These are phyloP conservation scores for Drosophila cognata DNA, from an alignment of 2,888 invertebrate species.

Conservation along the genomic window DNA sequence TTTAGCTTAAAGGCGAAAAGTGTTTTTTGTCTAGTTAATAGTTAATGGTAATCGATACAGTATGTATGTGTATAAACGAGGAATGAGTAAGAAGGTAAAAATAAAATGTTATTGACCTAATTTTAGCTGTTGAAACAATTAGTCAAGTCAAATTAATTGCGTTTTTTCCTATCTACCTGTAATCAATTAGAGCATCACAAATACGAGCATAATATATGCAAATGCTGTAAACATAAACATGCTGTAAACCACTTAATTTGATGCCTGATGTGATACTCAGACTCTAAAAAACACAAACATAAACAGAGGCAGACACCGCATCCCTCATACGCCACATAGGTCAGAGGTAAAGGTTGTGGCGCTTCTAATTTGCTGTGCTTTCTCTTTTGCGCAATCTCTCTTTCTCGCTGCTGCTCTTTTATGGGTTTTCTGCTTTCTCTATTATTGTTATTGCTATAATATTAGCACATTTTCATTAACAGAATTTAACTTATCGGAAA, in stretches of 20 bases:
- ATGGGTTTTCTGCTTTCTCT: too few species aligned
- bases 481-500: neutral
- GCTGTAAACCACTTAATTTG: slow-evolving; percentile 42
- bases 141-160: neutral
- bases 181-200: slow-evolving; percentile 20
- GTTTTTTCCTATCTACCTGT: neutral
- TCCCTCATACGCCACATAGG: slow-evolving; percentile 34
- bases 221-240: slow-evolving; percentile 36
- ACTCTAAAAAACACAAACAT: slow-evolving; percentile 15
- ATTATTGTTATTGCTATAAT: neutral
- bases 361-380: neutral
- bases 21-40: neutral
- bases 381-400: neutral
- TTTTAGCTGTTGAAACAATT: neutral
- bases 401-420: neutral
- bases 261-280: slow-evolving; percentile 19
- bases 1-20: neutral
- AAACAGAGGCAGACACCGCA: neutral
- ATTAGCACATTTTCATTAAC: neutral
- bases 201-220: slow-evolving; percentile 23
- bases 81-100: neutral
- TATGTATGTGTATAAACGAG: neutral
- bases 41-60: neutral
- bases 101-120: neutral
- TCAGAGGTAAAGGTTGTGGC: slow-evolving; percentile 8